Evolutionary conservation across 2,888 invertebrate species (phyloP), one percentile per base, ranked within the genome.

Genomic region (Serrognathus titanus): DNA sequence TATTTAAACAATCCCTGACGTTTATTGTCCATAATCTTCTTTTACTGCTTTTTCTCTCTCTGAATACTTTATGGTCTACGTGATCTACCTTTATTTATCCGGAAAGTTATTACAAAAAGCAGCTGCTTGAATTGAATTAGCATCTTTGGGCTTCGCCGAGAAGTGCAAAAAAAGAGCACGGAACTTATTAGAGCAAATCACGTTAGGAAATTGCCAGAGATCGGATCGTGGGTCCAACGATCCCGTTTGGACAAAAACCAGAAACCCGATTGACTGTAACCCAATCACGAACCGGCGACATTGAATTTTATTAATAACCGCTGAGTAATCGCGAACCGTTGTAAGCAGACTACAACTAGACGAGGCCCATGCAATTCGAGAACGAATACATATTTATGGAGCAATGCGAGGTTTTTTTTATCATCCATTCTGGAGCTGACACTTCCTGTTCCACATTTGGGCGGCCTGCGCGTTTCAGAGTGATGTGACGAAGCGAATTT

Each of bases 331-430:
- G 40, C 40, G 40, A 40, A 40, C 40, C 40, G 11, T 40, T 13
- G 40, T 13, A 13, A 13, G 40, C 40, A 40, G 40, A 40, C 40
- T 40, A 12, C 11, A 40, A 40, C 40, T 40, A 40, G 40, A 40
- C 40, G 40, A 51, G 40, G 43, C 43, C 40, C 57, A 47, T 46
- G 50, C 53, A 39, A 53, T 57, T 50, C 53, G 48, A 50, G 53
- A 53, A 57, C 57, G 12, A 40, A 40, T 16, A 16, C 16, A 16
- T 40, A 40, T 40, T 40, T 12, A 40, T 40, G 12, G 6, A 13
- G 9, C 40, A 31, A 9, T 40, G 40, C 12, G 12, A 39, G 39
- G 5, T 39, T 12, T n/a, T n/a, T n/a, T n/a, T n/a, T n/a, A n/a
- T 5, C 6, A 40, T 40, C 6, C 12, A 13, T 40, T 40, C 40